Evolutionary conservation across 30 jellyfish, hydroid and myxozoan genomes (phyloP), one percentile per base, ranked within the genome.

Genomic region (Mastigias papua): DNA sequence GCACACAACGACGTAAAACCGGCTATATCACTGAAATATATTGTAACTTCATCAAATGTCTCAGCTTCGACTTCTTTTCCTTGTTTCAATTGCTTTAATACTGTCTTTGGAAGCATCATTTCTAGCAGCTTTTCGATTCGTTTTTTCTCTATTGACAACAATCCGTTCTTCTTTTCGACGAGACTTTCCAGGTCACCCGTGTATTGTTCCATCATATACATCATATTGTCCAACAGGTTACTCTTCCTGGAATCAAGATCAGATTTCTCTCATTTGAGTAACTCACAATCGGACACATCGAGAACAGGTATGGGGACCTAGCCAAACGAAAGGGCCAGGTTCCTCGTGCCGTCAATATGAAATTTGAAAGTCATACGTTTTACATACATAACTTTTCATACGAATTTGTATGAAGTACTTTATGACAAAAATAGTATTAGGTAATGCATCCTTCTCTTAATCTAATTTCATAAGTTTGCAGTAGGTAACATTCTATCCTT

Each of bases 1-100:
- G 98, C 93, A 68, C 98, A 92, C 70, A 92, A 60, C 48, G 98
- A 86, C 23, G 98, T 87, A 32, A 92, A 92, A 0, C 97, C 98
- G 76, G 89, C 98, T 9, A 92, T 92, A 76, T 92, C 98, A 81
- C 98, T 92, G 48, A 92, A 92, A 77, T 92, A 92, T 16, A 92
- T 92, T 2, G 98, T 67, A 9, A 92, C 98, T 86, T 92, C 97
- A 48, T 81, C 94, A 80, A 92, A 92, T 21, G 91, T 80, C 69
- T 92, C 98, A 1, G 98, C 98, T 76, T 92, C 97, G 22, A 92
- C 98, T 64, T 92, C 98, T 29, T 75, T 93, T 25, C 98, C 98
- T 34, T 75, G 80, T 71, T 78, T 86, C 82, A 92, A 90, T 54
- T 92, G 98, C 42, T 85, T 85, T 19, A 89, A 88, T 5, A 92